These are phyloP conservation scores for Fistularia commersonii DNA, from an alignment of 2,797 vertebrate species.

Conservation along the genomic window DNA sequence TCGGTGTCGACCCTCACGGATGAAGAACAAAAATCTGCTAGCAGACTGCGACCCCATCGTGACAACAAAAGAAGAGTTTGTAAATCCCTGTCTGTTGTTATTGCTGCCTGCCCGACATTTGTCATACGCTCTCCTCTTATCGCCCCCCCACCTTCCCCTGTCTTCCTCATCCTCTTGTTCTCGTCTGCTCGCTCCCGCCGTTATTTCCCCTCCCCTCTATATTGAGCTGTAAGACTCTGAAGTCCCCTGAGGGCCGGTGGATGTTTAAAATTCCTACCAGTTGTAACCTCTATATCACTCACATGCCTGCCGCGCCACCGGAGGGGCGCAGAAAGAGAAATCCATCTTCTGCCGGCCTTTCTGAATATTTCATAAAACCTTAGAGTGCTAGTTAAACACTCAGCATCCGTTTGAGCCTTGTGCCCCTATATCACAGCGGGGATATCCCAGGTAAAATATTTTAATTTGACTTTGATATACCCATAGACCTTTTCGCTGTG, in stretches of 20 bases:
- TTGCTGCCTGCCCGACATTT: constrained; percentile 41
- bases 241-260: constrained; percentile 50
- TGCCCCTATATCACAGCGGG: constrained; percentile 47
- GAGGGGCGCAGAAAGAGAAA: constrained; percentile 50
- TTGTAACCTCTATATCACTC: constrained; percentile 73
- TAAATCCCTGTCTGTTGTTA: constrained; percentile 58
- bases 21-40: constrained; percentile 1
- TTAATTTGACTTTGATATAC: constrained; percentile 52
- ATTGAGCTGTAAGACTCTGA: constrained; percentile 61
- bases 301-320: constrained; percentile 51
- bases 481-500: constrained; percentile 23
- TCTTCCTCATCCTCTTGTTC: neutral
- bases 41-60: neutral
- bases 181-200: constrained; percentile 30
- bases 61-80: constrained; percentile 31
- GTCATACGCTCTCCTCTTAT: constrained; percentile 14
- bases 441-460: constrained; percentile 42
- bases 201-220: constrained; percentile 47
- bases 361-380: constrained; percentile 67
- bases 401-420: constrained; percentile 35
- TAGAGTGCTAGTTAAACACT: constrained; percentile 55
- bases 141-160: neutral
- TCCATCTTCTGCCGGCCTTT: constrained; percentile 63
- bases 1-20: constrained; percentile 20
- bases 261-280: constrained; percentile 73